Conservation (phyloP, 1,140 invertebrate species). For the Habropoda laboriosa region DNA sequence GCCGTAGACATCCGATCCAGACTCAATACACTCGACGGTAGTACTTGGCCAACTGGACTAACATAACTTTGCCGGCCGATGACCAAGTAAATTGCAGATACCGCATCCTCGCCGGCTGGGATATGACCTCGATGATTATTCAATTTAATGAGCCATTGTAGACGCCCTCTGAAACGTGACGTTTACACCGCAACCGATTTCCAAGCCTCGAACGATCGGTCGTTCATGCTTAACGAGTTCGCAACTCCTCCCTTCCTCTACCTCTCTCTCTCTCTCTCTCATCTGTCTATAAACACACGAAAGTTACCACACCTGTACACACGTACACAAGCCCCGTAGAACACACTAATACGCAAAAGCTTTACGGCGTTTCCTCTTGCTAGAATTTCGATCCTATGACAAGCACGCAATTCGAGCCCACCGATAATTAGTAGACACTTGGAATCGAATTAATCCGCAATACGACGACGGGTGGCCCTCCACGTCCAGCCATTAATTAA, state of each 20-base stretch:
- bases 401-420: slow-evolving; percentile 52
- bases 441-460: slow-evolving; percentile 65
- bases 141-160: slow-evolving; percentile 74
- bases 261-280: background rate
- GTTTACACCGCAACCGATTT: slow-evolving; percentile 72
- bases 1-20: background rate
- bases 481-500: slow-evolving; percentile 62
- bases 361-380: slow-evolving; percentile 43
- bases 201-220: slow-evolving; percentile 52
- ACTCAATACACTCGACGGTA: slow-evolving; percentile 35
- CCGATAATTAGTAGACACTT: slow-evolving; percentile 68
- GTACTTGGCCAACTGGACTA: slow-evolving; percentile 18
- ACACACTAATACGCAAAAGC: slow-evolving; percentile 28
- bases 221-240: slow-evolving; percentile 67
- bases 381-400: slow-evolving; percentile 60
- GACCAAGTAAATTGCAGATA: slow-evolving; percentile 66
- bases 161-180: slow-evolving; percentile 72
- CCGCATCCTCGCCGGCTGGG: slow-evolving; percentile 48
- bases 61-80: slow-evolving; percentile 51
- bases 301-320: slow-evolving; percentile 2
- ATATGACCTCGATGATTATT: slow-evolving; percentile 72
- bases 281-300: background rate
- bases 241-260: slow-evolving; percentile 19
- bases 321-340: background rate
- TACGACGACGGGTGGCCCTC: slow-evolving; percentile 51